Evolutionary conservation across 2,113 vertebrate genomes (phyloP).

Genomic region (Sprattus sprattus): DNA sequence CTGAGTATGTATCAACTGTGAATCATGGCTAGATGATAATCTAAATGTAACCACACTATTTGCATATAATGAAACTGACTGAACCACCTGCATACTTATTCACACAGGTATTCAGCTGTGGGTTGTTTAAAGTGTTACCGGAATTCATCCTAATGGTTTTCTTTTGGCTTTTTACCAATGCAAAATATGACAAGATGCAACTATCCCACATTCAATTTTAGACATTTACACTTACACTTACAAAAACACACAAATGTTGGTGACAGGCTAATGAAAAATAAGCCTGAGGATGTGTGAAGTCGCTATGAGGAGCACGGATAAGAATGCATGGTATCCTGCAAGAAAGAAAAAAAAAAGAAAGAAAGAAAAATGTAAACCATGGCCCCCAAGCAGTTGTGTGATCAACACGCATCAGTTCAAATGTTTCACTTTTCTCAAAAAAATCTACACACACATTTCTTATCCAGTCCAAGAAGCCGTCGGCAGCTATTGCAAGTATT

Average conservation of each 20-base stretch:
- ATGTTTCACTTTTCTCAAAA: not conserved
- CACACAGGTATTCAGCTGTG: not conserved
- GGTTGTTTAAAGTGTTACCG: not conserved
- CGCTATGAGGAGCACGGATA: not conserved
- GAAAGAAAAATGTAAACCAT: not conserved
- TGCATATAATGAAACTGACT: not conserved
- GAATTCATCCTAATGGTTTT: not conserved
- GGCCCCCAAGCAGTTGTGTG: not conserved
- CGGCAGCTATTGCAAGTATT: constrained; percentile 28
- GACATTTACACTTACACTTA: not conserved
- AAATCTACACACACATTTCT: not conserved
- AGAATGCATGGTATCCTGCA: not conserved
- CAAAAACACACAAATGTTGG: not conserved
- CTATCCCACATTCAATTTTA: not conserved
- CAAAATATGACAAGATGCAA: constrained; percentile 5
- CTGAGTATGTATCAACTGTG: not conserved
- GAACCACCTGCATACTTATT: not conserved
- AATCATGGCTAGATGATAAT: not conserved
- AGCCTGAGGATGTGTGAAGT: not conserved
- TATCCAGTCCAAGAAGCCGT: constrained; percentile 20
- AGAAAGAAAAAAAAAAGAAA: not conserved
- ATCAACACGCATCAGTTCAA: not conserved
- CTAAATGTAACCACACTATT: not conserved
- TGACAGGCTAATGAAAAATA: not conserved
- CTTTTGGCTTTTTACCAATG: not conserved